Evolutionary conservation across 2,888 invertebrate species (phyloP), one percentile per base, ranked within the genome.

Genomic region (Eupithecia subfuscata): DNA sequence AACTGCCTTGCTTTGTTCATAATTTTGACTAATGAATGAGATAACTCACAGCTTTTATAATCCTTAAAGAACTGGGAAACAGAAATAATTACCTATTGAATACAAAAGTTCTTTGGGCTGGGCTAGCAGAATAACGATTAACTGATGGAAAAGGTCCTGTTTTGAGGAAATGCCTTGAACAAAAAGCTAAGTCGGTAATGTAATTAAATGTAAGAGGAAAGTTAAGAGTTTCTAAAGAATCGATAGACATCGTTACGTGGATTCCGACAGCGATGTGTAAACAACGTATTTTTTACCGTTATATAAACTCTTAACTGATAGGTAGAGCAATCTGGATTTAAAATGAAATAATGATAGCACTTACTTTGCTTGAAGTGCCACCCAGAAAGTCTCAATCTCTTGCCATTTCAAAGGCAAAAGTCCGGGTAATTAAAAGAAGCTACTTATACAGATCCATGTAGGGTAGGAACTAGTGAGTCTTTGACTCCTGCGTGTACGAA

Each of bases 191-290:
- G 79, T 78, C 76, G 73, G 76, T 72, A 79, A 82, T 81, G 82
- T 87, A 90, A 91, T 91, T 90, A 89, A 85, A 84, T 86, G 82
- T 79, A 60, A 81, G 80, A 83, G 81, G 82, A 83, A 89, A 90
- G 84, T 87, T 86, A 80, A 84, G 83, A 85, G 74, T 70, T 68
- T 71, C 56, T 80, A 79, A 56, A 64, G 75, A 81, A 69, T 75
- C 70, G 68, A 69, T 77, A 67, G 72, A 63, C 70, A 34, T 34
- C 34, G 40, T 18, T 67, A 22, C 65, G n/a, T n/a, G 77, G 73
- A 79, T 80, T 79, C 81, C 79, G 75, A 68, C 68, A 2, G 43
- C 71, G 79, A 80, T 77, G 79, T 78, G 83, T 84, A 87, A 89
- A 89, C 88, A 85, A 87, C 84, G 87, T 85, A 89, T 91, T 91